These are phyloP conservation scores for Melanaphis sacchari DNA, from an alignment of 1,140 invertebrate species.

Conservation along the genomic window DNA sequence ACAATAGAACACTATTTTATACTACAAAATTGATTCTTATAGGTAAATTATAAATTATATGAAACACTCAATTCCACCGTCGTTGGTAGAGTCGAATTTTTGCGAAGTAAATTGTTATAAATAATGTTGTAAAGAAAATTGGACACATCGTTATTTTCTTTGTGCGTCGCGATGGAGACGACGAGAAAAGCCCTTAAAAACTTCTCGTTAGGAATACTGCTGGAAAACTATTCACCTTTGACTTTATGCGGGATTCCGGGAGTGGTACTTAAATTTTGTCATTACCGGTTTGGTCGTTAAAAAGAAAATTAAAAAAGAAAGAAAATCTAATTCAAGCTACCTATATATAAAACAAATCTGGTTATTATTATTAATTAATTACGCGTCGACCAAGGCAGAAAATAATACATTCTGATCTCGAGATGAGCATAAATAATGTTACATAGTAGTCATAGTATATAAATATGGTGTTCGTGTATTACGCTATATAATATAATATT, in stretches of 20 bases:
- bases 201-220: slow-evolving; percentile 3
- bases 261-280: neutral
- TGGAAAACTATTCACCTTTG: slow-evolving; percentile 43
- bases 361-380: neutral
- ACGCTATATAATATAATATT: neutral
- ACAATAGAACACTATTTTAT: neutral
- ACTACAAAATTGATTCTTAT: neutral
- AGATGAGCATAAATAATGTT: neutral
- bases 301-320: neutral
- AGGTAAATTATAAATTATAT: neutral
- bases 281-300: neutral
- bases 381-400: neutral
- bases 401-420: neutral
- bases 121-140: neutral
- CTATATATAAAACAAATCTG: neutral
- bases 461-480: neutral
- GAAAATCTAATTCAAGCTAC: neutral
- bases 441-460: neutral
- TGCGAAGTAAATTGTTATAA: neutral
- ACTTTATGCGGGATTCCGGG: neutral
- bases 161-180: neutral
- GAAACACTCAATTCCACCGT: neutral
- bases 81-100: neutral
- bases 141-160: slow-evolving; percentile 23
- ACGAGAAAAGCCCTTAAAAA: slow-evolving; percentile 36